Base-by-base conservation (phyloP, 2,113 vertebrate genomes). In the Coptodon rendalli region DNA sequence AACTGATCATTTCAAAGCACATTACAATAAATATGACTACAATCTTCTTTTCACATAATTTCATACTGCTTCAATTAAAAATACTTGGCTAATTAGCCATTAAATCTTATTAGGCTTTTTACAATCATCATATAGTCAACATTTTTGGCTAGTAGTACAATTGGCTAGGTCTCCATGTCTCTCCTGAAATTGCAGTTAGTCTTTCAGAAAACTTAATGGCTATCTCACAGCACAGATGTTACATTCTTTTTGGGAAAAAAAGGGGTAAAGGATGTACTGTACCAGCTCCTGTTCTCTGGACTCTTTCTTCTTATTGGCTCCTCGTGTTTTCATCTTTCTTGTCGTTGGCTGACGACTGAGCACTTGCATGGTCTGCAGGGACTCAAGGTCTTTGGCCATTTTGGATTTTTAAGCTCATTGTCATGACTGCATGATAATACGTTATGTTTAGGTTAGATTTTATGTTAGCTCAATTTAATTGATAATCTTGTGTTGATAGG, bases 171-270 rank as follows among this genome's bases (percentile, higher is more conserved):
- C 34, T 73, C 40, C 14, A 52, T 13, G 16, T 6, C 27, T 78
- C 27, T 52, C 17, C 10, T 31, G 24, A n/a, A 34, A 17, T 13
- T 78, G 73, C 17, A 78, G 10, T 12, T 34, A 5, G 27, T 31
- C 45, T 78, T 31, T 52, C 45, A n/a, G 27, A 34, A 52, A 31
- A 31, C 27, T 4, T 78, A 2, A 34, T 34, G 17, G 11, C 27
- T n/a, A 13, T 52, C n/a, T 78, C 10, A 50, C 73, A 78, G 73
- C 43, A 78, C 3, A 52, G 45, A 31, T 7, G 24, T 76, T 76
- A 48, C 40, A 1, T 48, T 76, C 9, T 24, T 45, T 45, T 76
- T 38, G 6, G 10, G 24, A 0, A 0, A 0, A n/a, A 29, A 29
- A 19, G 10, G 40, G 43, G 6, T 29, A 2, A 48, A 48, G 43